Conservation (phyloP, 1,140 invertebrate species). For the Diabrotica virgifera region DNA sequence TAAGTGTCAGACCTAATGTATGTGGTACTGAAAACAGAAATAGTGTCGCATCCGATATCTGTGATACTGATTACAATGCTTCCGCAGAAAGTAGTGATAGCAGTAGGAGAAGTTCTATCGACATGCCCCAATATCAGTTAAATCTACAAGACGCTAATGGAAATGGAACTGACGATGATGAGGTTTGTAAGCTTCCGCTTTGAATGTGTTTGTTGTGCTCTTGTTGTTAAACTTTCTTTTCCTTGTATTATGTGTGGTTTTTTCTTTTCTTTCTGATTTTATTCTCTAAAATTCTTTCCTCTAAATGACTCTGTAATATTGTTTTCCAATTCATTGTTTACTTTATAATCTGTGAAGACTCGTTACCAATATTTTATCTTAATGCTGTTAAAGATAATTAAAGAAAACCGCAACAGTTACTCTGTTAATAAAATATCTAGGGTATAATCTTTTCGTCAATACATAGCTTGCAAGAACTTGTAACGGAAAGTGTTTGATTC, state of each 20-base stretch:
- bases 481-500: no score
- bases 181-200: conserved; percentile 37
- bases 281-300: no score
- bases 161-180: conserved; percentile 23
- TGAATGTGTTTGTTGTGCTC: conserved; percentile 15
- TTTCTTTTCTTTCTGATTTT: neutral
- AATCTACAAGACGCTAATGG: conserved; percentile 13
- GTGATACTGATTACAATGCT: conserved; percentile 45
- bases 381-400: no score
- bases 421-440: no score
- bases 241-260: neutral
- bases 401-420: no score
- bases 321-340: no score
- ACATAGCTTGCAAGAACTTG: no score
- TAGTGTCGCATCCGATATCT: conserved; percentile 12
- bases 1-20: conserved; percentile 22
- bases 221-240: neutral
- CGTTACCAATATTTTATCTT: no score
- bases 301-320: no score
- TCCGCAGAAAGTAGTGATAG: conserved; percentile 41
- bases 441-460: no score
- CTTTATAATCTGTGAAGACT: no score
- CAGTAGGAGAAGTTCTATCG: conserved; percentile 34
- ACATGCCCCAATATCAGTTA: conserved; percentile 31
- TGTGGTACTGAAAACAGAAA: conserved; percentile 19